These are phyloP conservation scores for Macrosiphum euphorbiae DNA, from an alignment of 2,888 invertebrate genomes.

Conservation along the genomic window DNA sequence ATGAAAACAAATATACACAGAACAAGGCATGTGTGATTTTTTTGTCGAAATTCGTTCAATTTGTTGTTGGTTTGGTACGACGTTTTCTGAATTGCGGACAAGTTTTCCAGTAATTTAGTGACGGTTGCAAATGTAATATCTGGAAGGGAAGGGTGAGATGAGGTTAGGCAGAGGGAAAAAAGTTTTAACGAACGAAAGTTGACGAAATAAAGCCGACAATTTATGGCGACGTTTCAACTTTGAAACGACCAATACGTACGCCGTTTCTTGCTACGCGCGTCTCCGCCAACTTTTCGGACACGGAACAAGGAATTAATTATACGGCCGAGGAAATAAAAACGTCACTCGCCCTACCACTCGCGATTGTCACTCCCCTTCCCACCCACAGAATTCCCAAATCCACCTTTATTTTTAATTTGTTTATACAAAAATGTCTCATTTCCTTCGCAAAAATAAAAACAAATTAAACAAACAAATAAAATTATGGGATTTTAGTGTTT, in stretches of 20 bases:
- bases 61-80: background rate
- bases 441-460: constrained; percentile 24
- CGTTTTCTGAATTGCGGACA: background rate
- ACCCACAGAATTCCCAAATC: background rate
- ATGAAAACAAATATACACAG: background rate
- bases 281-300: constrained; percentile 59
- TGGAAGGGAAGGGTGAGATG: background rate
- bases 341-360: background rate
- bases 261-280: constrained; percentile 40
- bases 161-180: constrained; percentile 30
- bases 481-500: constrained; percentile 51
- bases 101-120: constrained; percentile 50
- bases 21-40: constrained; percentile 33
- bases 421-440: constrained; percentile 56
- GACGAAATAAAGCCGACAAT: constrained; percentile 63
- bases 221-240: constrained; percentile 63
- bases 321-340: constrained; percentile 56
- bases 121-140: constrained; percentile 55
- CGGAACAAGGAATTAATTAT: constrained; percentile 62
- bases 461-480: constrained; percentile 46
- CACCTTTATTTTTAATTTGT: constrained; percentile 32
- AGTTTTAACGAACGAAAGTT: constrained; percentile 64
- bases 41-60: constrained; percentile 12
- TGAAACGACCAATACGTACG: constrained; percentile 56
- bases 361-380: background rate